phyloP scores from a whole-genome alignment of 2,888 invertebrate genomes.

The Oligia fasciuncula region DNA sequence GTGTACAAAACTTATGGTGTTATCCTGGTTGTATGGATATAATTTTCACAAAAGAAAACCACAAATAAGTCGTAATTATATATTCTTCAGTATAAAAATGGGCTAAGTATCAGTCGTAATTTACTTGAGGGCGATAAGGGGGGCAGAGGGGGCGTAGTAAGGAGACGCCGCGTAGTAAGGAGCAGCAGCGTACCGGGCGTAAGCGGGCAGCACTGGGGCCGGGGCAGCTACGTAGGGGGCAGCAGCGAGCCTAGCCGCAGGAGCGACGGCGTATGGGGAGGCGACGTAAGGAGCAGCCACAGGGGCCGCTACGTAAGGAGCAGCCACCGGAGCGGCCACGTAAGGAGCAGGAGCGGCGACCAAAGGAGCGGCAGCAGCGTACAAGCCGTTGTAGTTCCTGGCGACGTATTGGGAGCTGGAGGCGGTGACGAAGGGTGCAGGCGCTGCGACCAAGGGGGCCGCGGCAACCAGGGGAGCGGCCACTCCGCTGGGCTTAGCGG shows the following conservation, averaged over 20 bases:
- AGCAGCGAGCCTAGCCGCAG: conserved; percentile 67
- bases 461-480: conserved; percentile 83
- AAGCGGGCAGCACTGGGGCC: conserved; percentile 74
- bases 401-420: conserved; percentile 91
- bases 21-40: background rate
- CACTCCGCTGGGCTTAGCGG: conserved; percentile 76
- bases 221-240: conserved; percentile 73
- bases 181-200: conserved; percentile 70
- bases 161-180: conserved; percentile 70
- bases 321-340: conserved; percentile 70
- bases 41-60: conserved; percentile 7
- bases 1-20: background rate
- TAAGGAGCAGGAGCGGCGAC: conserved; percentile 85
- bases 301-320: conserved; percentile 77
- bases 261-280: conserved; percentile 68
- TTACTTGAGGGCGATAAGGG: conserved; percentile 79
- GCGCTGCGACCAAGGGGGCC: conserved; percentile 81
- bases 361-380: conserved; percentile 87
- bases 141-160: conserved; percentile 80
- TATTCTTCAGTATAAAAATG: conserved; percentile 69
- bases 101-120: conserved; percentile 75
- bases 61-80: conserved; percentile 37
- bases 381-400: conserved; percentile 89
- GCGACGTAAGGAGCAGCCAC: conserved; percentile 47
- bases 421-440: conserved; percentile 91